Base-by-base conservation (phyloP, 2,113 vertebrate genomes). In the Thamnophis sirtalis region DNA sequence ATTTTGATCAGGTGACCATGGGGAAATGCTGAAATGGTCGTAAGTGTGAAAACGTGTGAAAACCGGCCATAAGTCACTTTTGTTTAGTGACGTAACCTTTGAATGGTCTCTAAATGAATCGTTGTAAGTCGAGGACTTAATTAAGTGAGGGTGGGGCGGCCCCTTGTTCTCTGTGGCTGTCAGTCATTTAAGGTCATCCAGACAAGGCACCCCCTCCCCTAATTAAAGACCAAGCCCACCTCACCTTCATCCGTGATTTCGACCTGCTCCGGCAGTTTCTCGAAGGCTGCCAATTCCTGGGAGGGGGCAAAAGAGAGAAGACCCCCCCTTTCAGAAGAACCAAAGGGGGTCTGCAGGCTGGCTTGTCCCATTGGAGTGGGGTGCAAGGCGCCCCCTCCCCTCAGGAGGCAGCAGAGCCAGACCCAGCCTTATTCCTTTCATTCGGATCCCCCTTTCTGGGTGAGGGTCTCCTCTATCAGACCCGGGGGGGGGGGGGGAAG, bases 221-320 rank as follows among this genome's bases (percentile, higher is more conserved):
- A 43, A 43, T 84, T 19, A 84, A 22, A 28, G 58, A 28, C 9
- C 24, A 1, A 26, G 10, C 3, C 9, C 6, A 6, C 58, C 86
- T 91, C 38, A 94, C 91, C 93, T 92, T 86, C 43, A 3, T 85
- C 88, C 0, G 33, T 92, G 48, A 53, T 90, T 17, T 84, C 22
- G 3, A 94, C 93, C 86, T 94, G 93, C 1, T 85, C 38, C 0
- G 92, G 24, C 0, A 93, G 24, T 4, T 89, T 85, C 56, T 94
- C 93, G 89, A 88, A 94, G 28, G 68, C 90, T 0, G 91, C 93
- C 86, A 94, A 89, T 50, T 94, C 93, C 93, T 94, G 89, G 9
- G 53, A 2, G 21, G 21, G 55, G 38, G 50, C 11, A 4, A 17
- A 68, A 73, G n/a, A 68, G 63, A 17, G n/a, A 4, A 85, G 53